Conservation (phyloP, 2,113 vertebrate genomes). For the Baryphthengus martii region DNA sequence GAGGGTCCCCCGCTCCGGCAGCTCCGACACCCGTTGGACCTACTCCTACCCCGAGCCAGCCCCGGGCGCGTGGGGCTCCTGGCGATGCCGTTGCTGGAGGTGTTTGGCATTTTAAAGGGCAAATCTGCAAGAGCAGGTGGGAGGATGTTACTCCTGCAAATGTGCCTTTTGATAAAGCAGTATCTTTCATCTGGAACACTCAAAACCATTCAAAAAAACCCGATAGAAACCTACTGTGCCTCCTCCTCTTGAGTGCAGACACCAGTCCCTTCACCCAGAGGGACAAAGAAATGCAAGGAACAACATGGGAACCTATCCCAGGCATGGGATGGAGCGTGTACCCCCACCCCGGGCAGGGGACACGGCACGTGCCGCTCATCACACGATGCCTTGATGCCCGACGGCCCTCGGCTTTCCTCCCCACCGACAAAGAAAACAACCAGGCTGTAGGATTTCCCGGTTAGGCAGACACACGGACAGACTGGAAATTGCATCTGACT, state of each 20-base stretch:
- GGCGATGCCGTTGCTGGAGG: accelerated
- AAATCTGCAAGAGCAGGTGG: not conserved
- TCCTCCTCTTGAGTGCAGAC: not conserved
- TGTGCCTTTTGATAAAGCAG: accelerated
- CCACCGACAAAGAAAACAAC: too few relatives aligned
- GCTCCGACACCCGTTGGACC: accelerated
- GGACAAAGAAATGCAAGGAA: not conserved
- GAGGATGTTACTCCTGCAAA: not conserved
- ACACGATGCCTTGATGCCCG: accelerated
- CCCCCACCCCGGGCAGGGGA: not conserved
- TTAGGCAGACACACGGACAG: accelerated
- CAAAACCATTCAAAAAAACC: not conserved
- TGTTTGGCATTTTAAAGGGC: not conserved
- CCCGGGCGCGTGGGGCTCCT: not conserved
- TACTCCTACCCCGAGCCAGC: not conserved
- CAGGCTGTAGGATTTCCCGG: not conserved
- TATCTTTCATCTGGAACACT: not conserved
- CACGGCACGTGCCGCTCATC: not conserved
- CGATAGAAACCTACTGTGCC: accelerated
- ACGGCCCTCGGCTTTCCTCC: not conserved
- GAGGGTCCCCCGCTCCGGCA: not conserved
- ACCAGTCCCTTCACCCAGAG: accelerated
- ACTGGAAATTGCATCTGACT: not conserved
- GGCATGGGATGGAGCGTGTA: too few relatives aligned
- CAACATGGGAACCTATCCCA: accelerated